Base-by-base conservation (phyloP, 92 coral and sea anemone genomes). In the Umimayanthus kanabou region DNA sequence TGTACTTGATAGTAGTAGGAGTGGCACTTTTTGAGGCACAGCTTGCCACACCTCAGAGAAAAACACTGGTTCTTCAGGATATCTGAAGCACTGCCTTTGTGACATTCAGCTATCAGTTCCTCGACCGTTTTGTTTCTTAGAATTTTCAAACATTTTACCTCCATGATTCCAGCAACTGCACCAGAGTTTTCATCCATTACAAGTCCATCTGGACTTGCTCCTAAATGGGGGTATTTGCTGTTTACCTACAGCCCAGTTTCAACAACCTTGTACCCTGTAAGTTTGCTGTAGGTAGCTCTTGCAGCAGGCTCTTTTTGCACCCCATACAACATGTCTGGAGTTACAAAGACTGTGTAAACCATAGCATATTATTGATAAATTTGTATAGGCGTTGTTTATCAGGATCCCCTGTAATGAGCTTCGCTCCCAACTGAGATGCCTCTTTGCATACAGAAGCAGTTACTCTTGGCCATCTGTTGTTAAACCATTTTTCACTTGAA, bases 141-240 rank as follows among this genome's bases (percentile, higher is more conserved):
- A 23, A 28, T 3, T 81, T 81, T 81, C 57, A 81, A n/a, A 65
- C 76, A 81, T n/a, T 81, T 81, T 10, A 7, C 33, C 40, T 66
- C 85, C 9, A 81, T 81, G 3, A 81, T 39, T 11, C 76, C 85
- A 7, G 5, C 6, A 9, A 2, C 9, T 23, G 37, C 23, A 13
- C 55, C 47, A 39, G 73, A 16, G 14, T 13, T n/a, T 22, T 33
- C 50, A 37, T 37, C 16, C n/a, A 80, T 8, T 33, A 65, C 37
- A 37, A 39, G 53, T 4, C 85, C 85, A 66, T 81, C 85, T 8
- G 76, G 85, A 11, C 85, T 81, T 23, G 85, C 85, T n/a, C 85
- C 85, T 3, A 65, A 18, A 40, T 81, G 75, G 3, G 85, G 85
- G 39, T 81, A 65, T 18, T 66, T 81, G 58, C 16, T 40, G 57